phyloP scores from a whole-genome alignment of 2,888 invertebrate genomes.

The Synergus japonicus region DNA sequence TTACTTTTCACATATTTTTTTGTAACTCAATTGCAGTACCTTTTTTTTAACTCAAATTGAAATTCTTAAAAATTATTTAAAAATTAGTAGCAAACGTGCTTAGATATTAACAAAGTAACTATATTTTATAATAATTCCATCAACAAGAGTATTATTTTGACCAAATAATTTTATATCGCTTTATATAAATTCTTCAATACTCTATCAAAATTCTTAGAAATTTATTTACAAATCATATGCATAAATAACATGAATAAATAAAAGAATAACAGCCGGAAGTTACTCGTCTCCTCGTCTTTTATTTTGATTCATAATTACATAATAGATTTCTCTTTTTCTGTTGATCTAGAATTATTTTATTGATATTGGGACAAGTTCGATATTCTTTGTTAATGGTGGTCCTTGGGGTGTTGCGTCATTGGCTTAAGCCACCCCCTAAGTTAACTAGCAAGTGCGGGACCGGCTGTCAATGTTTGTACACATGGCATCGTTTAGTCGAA shows the following conservation, averaged over 20 bases:
- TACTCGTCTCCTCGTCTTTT: neutral
- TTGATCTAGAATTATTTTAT: neutral
- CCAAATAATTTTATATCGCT: neutral
- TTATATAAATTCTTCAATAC: neutral
- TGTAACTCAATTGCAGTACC: too few species aligned
- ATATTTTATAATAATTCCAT: neutral
- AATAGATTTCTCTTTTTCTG: neutral
- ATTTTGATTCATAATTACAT: neutral
- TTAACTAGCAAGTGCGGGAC: conserved; percentile 69
- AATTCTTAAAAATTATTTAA: too few species aligned
- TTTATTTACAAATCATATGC: neutral
- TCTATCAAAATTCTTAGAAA: neutral
- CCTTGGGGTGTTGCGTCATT: conserved; percentile 46
- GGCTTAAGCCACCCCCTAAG: conserved; percentile 50
- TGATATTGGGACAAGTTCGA: conserved; percentile 22
- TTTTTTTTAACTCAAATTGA: too few species aligned
- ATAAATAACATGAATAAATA: neutral
- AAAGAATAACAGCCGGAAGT: neutral
- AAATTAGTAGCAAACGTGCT: too few species aligned
- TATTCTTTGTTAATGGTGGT: conserved; percentile 34
- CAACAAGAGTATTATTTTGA: neutral
- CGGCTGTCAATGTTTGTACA: conserved; percentile 76
- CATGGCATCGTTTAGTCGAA: conserved; percentile 72
- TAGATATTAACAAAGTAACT: too few species aligned
- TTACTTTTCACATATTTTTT: too few species aligned